Evolutionary conservation across 2,888 invertebrate species (phyloP).

Genomic region (Campaea margaritaria): DNA sequence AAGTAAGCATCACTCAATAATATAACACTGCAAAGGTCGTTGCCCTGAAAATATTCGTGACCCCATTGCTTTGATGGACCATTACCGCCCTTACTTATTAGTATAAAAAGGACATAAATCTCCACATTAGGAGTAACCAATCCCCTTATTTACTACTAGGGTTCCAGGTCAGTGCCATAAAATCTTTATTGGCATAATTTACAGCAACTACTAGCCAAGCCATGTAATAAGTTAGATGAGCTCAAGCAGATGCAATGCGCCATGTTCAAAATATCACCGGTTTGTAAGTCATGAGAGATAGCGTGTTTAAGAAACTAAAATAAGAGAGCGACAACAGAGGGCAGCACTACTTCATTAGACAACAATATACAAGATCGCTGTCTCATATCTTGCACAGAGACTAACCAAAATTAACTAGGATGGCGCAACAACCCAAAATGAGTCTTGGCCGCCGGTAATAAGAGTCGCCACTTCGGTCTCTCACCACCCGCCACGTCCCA

Average conservation of each 20-base stretch:
- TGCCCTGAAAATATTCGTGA: background rate
- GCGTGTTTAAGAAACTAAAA: background rate
- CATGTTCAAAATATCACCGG: conserved; percentile 58
- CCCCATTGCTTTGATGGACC: conserved; percentile 14
- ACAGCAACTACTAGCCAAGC: conserved; percentile 44
- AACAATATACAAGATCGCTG: too few relatives aligned
- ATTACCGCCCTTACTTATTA: conserved; percentile 13
- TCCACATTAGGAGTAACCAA: conserved; percentile 16
- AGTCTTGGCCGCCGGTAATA: too few relatives aligned
- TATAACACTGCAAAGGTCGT: background rate
- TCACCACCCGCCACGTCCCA: too few relatives aligned
- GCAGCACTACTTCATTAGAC: too few relatives aligned
- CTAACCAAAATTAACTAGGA: too few relatives aligned
- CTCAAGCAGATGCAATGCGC: conserved; percentile 60
- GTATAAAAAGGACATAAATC: conserved; percentile 21
- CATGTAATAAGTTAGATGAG: conserved; percentile 57
- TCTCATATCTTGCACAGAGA: too few relatives aligned
- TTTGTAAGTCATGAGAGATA: conserved; percentile 34
- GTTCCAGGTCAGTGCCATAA: conserved; percentile 20
- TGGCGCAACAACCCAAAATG: too few relatives aligned
- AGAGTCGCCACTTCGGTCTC: too few relatives aligned
- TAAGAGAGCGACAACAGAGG: too few relatives aligned
- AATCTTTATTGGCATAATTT: conserved; percentile 47
- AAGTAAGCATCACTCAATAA: too few relatives aligned
- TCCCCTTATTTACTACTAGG: conserved; percentile 18